A percentile compares a stretch with the other conserved stretches of the same genome.
Conservation (phyloP, 2,888 invertebrate species). For the Drosophila mimetica region DNA sequence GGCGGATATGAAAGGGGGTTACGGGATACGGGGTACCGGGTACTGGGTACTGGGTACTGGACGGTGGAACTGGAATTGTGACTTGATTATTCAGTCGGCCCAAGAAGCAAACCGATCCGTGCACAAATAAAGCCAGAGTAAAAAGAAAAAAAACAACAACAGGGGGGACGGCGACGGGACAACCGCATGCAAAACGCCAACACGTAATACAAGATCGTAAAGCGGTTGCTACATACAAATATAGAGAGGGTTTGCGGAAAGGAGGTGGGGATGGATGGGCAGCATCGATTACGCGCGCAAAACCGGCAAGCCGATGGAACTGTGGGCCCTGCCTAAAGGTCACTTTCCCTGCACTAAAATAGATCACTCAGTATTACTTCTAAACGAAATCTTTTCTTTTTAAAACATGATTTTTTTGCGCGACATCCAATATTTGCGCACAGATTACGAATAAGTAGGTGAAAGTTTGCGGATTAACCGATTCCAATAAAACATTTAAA, state of each 20-base stretch:
- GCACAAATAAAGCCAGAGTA: conserved; percentile 67
- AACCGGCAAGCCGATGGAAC: conserved; percentile 51
- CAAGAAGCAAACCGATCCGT: conserved; percentile 52
- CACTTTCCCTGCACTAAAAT: not conserved
- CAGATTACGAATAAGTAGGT: too few species aligned
- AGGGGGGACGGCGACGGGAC: not conserved
- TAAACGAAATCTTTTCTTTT: too few species aligned
- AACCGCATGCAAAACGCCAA: conserved; percentile 57
- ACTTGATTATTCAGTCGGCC: conserved; percentile 71
- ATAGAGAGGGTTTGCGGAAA: not conserved
- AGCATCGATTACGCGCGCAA: conserved; percentile 66
- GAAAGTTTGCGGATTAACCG: too few species aligned
- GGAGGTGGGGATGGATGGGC: conserved; percentile 3
- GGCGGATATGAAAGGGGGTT: not conserved
- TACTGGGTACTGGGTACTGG: not conserved
- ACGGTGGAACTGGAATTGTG: conserved; percentile 49
- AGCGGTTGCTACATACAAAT: conserved; percentile 16
- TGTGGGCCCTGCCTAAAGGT: not conserved
- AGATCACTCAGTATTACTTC: too few species aligned
- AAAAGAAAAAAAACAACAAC: conserved; percentile 26
- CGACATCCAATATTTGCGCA: too few species aligned
- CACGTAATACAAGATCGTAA: conserved; percentile 69
- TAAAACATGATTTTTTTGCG: too few species aligned
- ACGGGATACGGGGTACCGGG: not conserved
- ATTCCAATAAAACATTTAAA: too few species aligned